Conservation (phyloP, 1,140 invertebrate species). For the Frieseomelitta varia region DNA sequence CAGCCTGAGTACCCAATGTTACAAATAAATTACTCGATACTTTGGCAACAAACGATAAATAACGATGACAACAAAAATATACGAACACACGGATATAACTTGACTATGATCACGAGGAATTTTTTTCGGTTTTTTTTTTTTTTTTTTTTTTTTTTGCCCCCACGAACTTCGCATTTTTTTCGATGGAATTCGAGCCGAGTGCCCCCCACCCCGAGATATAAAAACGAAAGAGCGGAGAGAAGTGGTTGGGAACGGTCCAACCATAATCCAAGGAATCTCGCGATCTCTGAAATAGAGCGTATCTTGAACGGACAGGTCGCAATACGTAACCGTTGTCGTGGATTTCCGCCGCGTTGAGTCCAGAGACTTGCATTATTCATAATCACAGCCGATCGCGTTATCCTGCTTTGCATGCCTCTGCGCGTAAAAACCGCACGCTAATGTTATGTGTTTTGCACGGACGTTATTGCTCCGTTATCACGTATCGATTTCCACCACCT, state of each 20-base stretch:
- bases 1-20: too few relatives aligned
- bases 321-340: neutral
- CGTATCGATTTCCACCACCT: conserved; percentile 37
- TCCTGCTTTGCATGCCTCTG: conserved; percentile 43
- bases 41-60: too few relatives aligned
- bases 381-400: conserved; percentile 31
- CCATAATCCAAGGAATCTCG: neutral
- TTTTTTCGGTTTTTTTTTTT: neutral
- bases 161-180: too few relatives aligned
- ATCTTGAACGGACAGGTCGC: neutral
- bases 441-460: conserved; percentile 42
- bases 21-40: too few relatives aligned
- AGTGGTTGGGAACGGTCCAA: neutral
- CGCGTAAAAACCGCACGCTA: conserved; percentile 53
- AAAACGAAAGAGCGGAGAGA: neutral
- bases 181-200: neutral
- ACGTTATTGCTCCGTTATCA: conserved; percentile 35
- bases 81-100: too few relatives aligned
- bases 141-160: neutral
- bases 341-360: neutral
- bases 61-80: too few relatives aligned
- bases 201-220: neutral
- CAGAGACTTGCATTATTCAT: conserved; percentile 50
- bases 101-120: too few relatives aligned
- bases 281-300: neutral